Conservation (phyloP, 1,140 invertebrate species). For the Drosophila sp. region DNA sequence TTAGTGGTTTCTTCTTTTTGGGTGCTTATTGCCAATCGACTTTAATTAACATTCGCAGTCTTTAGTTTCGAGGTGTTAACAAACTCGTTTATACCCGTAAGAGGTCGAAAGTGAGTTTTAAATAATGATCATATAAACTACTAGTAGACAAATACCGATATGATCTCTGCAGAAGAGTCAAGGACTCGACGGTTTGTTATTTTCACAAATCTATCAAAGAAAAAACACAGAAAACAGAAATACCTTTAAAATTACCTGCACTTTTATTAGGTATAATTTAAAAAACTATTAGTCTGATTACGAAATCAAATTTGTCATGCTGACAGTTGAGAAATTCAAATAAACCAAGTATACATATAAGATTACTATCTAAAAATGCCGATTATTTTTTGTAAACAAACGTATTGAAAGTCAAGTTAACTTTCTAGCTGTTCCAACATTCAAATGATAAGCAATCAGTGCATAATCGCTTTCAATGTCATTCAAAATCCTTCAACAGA, state of each 20-base stretch:
- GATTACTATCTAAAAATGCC: slow-evolving; percentile 17
- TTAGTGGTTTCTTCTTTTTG: slow-evolving; percentile 7
- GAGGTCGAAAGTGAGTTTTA: slow-evolving; percentile 45
- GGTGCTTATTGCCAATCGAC: slow-evolving; percentile 28
- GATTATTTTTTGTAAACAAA: slow-evolving; percentile 12
- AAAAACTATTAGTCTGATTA: not conserved
- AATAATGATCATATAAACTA: slow-evolving; percentile 31
- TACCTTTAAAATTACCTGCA: not conserved
- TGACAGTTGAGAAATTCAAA: slow-evolving; percentile 15
- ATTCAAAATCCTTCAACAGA: not conserved
- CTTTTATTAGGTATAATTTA: not conserved
- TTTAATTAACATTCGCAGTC: slow-evolving; percentile 62
- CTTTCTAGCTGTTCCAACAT: not conserved
- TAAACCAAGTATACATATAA: slow-evolving; percentile 19
- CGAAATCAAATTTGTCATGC: slow-evolving; percentile 7
- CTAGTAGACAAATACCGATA: slow-evolving; percentile 25
- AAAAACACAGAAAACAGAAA: not conserved
- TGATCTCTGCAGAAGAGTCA: slow-evolving; percentile 63
- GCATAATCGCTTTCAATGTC: slow-evolving; percentile 11
- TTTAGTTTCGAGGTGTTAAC: slow-evolving; percentile 63
- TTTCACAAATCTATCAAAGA: not conserved
- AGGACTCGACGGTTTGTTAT: slow-evolving; percentile 43
- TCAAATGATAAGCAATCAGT: slow-evolving; percentile 13
- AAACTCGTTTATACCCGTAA: slow-evolving; percentile 65
- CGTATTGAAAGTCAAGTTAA: slow-evolving; percentile 14